phyloP scores from a whole-genome alignment of 2,888 invertebrate species.

The Stenurella melanura region DNA sequence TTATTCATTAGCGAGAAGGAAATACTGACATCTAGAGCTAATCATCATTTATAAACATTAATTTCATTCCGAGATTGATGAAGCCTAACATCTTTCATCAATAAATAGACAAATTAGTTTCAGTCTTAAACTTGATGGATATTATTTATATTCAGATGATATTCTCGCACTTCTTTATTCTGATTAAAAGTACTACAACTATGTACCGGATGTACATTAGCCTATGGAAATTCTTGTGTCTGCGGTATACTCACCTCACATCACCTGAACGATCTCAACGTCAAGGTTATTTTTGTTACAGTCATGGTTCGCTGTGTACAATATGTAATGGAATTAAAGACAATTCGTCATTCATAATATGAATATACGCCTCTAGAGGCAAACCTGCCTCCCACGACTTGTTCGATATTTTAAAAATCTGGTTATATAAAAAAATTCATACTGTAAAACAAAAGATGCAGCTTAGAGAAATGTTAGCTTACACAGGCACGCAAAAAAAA shows the following conservation, averaged over 20 bases:
- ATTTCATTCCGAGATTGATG: background rate
- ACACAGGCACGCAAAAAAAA: too few species aligned
- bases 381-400: background rate
- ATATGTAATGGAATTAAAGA: background rate
- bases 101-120: background rate
- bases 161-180: background rate
- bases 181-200: background rate
- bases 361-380: background rate
- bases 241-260: background rate
- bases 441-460: too few species aligned
- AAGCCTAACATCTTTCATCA: background rate
- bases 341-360: background rate
- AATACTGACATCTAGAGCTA: background rate
- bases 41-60: background rate
- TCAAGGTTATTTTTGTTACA: slow-evolving; percentile 4
- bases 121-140: background rate
- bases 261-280: background rate
- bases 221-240: background rate
- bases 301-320: background rate
- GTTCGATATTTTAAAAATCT: background rate
- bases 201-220: slow-evolving; percentile 7
- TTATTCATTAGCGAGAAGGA: background rate
- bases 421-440: too few species aligned
- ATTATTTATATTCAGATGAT: background rate
- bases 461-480: too few species aligned